Conservation (phyloP, 2,888 invertebrate species). For the Drosophila nigritarsus region DNA sequence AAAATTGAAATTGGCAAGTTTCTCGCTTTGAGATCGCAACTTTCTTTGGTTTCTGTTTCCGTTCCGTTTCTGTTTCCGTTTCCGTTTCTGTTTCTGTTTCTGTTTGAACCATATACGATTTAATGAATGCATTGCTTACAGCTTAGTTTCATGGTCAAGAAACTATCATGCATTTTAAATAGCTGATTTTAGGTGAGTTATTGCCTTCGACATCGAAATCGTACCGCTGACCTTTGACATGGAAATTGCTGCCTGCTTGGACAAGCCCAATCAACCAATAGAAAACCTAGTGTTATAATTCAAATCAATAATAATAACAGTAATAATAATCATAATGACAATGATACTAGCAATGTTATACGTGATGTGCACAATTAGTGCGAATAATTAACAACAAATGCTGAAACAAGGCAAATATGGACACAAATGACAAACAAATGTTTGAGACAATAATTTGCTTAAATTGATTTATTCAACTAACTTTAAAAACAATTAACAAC, state of each 20-base stretch:
- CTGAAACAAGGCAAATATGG: neutral
- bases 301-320: neutral
- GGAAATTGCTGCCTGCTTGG: slow-evolving; percentile 14
- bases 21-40: slow-evolving; percentile 8
- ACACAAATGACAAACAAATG: neutral
- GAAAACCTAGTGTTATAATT: neutral
- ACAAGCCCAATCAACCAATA: slow-evolving; percentile 28
- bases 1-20: neutral
- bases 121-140: slow-evolving; percentile 40
- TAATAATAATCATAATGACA: neutral
- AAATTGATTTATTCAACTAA: neutral
- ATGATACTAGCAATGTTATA: neutral
- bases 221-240: slow-evolving; percentile 10
- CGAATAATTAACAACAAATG: neutral
- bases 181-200: slow-evolving; percentile 53
- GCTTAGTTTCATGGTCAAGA: slow-evolving; percentile 26
- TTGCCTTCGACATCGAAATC: neutral
- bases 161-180: slow-evolving; percentile 38
- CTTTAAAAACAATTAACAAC: neutral
- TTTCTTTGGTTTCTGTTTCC: neutral
- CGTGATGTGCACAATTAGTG: neutral
- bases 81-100: neutral
- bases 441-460: neutral
- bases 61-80: neutral
- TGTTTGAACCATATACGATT: neutral